Base-by-base conservation (phyloP, 2,888 invertebrate genomes). In the Xanthorhoe spadicearia region DNA sequence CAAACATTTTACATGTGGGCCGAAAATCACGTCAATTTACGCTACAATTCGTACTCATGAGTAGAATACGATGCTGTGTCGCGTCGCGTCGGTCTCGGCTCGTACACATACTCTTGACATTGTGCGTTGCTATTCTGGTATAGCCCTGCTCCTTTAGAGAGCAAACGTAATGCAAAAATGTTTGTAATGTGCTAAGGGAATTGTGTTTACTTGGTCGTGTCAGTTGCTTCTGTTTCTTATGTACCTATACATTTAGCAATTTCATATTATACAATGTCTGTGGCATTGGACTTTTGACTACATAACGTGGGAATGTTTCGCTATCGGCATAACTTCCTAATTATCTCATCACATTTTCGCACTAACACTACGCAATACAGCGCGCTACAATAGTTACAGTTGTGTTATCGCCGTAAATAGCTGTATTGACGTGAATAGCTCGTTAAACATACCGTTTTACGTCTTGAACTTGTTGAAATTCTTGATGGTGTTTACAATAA, bases 91-190 rank as follows among this genome's bases (percentile, higher is more conserved):
- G 66, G 67, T 68, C 54, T 62, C 61, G 46, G 32, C 51, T 52
- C 57, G 43, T 56, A 38, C 75, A 73, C 83, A 86, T 90, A 88
- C 80, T 86, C 90, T 91, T 90, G 90, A 91, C 91, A 90, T 90
- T 92, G 90, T 83, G 71, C 72, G 74, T 73, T 72, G 77, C 82
- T 84, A 84, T 83, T 83, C 75, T 64, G 64, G 57, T 68, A 63
- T 23, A 10, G 49, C 49, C 18, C 19, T 23, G 19, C 7, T 51
- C 51, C 10, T 49, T 32, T 23, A 48, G 15, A 48, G 15, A 48
- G 5, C 17, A 48, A 48, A 17, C 80, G 77, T 78, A 79, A 78
- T 77, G 74, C 28, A 15, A 48, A 48, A 48, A 48, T 48, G 17
- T 43, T 43, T 13, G 38, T 43, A 13, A 43, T 43, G 38, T 13